Base-by-base conservation (phyloP, 2,113 vertebrate species). In the Psephotus haematonotus region DNA sequence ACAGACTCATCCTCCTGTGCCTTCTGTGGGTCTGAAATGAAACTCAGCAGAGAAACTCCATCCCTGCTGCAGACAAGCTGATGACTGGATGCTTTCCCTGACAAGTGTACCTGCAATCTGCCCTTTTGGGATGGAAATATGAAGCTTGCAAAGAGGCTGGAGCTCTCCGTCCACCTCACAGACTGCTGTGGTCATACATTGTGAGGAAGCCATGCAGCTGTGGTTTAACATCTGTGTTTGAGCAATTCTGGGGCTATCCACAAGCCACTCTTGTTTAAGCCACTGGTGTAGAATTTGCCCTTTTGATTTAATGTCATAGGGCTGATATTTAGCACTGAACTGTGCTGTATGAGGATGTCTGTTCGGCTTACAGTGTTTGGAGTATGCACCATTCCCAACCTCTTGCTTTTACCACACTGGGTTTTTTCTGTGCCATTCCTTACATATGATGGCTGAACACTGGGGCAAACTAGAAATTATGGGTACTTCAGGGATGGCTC, bases 91-190 rank as follows among this genome's bases (percentile, higher is more conserved):
- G 13, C 17, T 79, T 37, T 19, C 39, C 35, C 17, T 65, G n/a
- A 39, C 22, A 8, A 0, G 0, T 33, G 31, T n/a, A 22, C 68
- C 60, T 31, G 1, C 0, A 1, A 9, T 52, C 19, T 20, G 9
- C 35, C 33, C 1, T 0, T 57, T 77, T 24, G 29, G 35, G 31
- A 27, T 35, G 69, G n/a, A n/a, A 91, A 29, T 7, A 13, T 3
- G 47, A 46, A 37, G 7, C 29, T 50, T 5, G 2, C 3, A 6
- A 44, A 29, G 43, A 47, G 19, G 15, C 17, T 53, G 82, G 49
- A 90, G 46, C 16, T 69, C 71, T 43, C 11, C 6, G 13, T 17
- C 17, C 44, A 31, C 43, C 24, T 17, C 2, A 1, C 52, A 39
- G 57, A 31, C n/a, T 90, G 76, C 52, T 29, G 39, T 28, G 64